These are phyloP conservation scores for Tolypeutes matacus DNA, from an alignment of 2,797 vertebrate genomes.

Conservation along the genomic window DNA sequence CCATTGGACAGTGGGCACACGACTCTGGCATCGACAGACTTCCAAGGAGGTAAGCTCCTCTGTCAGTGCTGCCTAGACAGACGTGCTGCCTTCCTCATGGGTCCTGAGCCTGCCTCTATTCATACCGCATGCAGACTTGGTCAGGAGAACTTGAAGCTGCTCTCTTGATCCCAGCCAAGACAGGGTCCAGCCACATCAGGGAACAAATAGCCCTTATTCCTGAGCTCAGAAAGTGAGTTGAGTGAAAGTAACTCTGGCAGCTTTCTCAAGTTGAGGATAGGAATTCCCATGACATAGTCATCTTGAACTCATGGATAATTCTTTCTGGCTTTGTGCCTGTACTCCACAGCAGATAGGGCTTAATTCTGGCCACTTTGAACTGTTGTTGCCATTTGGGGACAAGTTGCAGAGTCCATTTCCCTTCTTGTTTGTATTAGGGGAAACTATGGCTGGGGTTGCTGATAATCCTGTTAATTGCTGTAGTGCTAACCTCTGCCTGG, in stretches of 20 bases:
- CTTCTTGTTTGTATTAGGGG: not conserved
- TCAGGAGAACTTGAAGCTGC: not conserved
- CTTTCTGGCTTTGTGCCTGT: not conserved
- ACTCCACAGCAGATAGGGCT: not conserved
- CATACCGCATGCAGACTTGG: not conserved
- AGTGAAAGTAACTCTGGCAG: not conserved
- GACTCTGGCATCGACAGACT: slow-evolving; percentile 82
- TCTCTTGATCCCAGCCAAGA: not conserved
- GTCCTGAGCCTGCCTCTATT: slow-evolving; percentile 1
- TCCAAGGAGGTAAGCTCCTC: slow-evolving; percentile 85
- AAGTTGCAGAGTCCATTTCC: not conserved
- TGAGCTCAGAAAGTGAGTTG: not conserved
- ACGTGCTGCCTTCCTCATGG: not conserved
- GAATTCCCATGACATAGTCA: not conserved
- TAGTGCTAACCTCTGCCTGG: not conserved
- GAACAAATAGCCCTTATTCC: not conserved
- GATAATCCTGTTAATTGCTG: not conserved
- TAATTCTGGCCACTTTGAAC: not conserved
- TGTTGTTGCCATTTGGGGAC: not conserved
- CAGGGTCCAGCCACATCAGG: not conserved
- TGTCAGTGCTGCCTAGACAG: slow-evolving; percentile 78
- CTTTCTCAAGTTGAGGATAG: not conserved
- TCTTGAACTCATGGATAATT: not conserved
- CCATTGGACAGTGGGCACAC: slow-evolving; percentile 83
- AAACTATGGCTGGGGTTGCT: not conserved